Percentiles rank a stretch among this genome's conserved stretches.
Conservation (phyloP, 2,113 vertebrate genomes). For the Caranx melampygus region DNA sequence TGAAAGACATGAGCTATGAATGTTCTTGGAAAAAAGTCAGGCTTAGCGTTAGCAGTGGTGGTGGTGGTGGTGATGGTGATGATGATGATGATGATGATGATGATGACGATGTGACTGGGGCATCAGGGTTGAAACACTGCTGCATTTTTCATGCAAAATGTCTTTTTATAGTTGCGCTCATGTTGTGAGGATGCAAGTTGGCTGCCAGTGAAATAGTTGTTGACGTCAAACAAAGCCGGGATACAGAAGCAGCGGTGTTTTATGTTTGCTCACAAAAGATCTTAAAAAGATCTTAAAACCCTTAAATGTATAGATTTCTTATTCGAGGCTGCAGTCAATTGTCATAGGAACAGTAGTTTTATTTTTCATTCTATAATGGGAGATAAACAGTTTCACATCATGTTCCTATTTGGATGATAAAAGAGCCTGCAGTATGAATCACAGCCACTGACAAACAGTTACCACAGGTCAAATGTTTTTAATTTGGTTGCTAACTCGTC, state of each 20-base stretch:
- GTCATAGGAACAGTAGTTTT: not conserved
- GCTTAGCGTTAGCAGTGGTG: not conserved
- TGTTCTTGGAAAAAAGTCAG: constrained; percentile 1
- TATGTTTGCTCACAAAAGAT: constrained; percentile 14
- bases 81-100: too few species aligned
- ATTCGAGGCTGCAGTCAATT: not conserved
- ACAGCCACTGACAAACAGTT: not conserved
- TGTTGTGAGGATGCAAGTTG: constrained; percentile 25
- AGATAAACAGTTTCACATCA: not conserved
- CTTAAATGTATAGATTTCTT: not conserved
- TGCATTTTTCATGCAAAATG: constrained; percentile 68
- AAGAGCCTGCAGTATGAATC: not conserved
- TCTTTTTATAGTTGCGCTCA: constrained; percentile 60
- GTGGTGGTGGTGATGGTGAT: too few species aligned
- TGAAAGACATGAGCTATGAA: not conserved
- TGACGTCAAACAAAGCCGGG: constrained; percentile 44
- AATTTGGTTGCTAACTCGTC: not conserved
- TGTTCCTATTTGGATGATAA: not conserved
- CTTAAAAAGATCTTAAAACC: too few species aligned
- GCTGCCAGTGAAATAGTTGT: constrained; percentile 14
- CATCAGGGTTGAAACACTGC: constrained; percentile 36
- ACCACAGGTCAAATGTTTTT: not conserved
- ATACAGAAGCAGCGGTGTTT: constrained; percentile 3
- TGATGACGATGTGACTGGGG: constrained; percentile 32
- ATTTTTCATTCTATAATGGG: not conserved